Conservation (phyloP, 1,140 invertebrate genomes). For the Papilio dardanus region DNA sequence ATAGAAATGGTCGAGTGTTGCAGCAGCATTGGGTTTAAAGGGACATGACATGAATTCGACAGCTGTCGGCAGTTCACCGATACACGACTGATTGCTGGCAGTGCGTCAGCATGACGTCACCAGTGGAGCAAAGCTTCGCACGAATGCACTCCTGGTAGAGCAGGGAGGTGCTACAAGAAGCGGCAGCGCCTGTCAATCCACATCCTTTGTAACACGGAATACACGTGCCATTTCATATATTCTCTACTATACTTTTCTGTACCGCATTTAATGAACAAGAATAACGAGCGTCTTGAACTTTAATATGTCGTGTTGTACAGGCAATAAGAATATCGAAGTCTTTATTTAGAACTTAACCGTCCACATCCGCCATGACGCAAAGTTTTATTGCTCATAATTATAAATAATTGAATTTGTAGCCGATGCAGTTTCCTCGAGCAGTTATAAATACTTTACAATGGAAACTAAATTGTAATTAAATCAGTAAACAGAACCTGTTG, state of each 20-base stretch:
- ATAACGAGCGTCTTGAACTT: not conserved
- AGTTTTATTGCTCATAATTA: constrained; percentile 24
- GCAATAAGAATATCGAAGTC: not conserved
- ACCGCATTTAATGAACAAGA: not conserved
- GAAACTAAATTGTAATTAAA: not conserved
- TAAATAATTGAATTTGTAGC: constrained; percentile 18
- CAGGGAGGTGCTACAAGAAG: not conserved
- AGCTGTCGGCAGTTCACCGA: not conserved
- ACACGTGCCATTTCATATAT: not conserved
- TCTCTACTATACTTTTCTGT: too few species aligned
- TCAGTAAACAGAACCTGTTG: not conserved
- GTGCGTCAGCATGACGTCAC: not conserved
- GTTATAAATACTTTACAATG: not conserved
- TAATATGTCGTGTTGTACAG: not conserved
- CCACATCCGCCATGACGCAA: constrained; percentile 19
- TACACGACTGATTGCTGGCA: not conserved
- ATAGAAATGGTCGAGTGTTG: not conserved
- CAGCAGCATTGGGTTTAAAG: not conserved
- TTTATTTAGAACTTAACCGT: constrained; percentile 16
- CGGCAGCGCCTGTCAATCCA: not conserved
- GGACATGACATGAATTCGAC: not conserved
- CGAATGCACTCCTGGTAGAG: not conserved
- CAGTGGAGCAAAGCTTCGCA: not conserved
- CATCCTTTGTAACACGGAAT: not conserved
- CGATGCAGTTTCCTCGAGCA: not conserved